These are phyloP conservation scores for Alligator sinensis DNA, from an alignment of 2,113 vertebrate species.

Conservation along the genomic window DNA sequence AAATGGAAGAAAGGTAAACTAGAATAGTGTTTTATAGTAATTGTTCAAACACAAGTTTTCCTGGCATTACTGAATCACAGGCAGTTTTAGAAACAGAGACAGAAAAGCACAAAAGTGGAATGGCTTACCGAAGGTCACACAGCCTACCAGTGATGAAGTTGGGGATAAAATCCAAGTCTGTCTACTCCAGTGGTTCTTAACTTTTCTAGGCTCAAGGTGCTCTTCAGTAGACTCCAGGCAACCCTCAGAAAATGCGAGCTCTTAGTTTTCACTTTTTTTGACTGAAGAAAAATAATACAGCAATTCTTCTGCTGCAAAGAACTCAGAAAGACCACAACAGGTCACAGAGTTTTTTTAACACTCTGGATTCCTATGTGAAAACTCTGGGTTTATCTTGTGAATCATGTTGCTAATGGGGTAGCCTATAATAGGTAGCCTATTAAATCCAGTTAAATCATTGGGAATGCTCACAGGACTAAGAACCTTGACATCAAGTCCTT, in stretches of 20 bases:
- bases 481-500: not conserved
- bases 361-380: too few relatives aligned
- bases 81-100: not conserved
- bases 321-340: too few relatives aligned
- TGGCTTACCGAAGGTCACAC: not conserved
- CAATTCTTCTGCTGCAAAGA: too few relatives aligned
- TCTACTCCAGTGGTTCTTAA: not conserved
- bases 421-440: not conserved
- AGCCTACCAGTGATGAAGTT: not conserved
- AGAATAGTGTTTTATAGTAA: not conserved
- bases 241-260: too few relatives aligned
- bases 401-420: too few relatives aligned
- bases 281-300: too few relatives aligned
- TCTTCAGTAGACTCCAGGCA: too few relatives aligned
- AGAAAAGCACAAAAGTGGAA: not conserved
- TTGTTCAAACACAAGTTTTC: not conserved
- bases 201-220: not conserved
- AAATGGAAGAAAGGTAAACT: not conserved
- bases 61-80: accelerated
- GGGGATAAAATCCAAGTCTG: not conserved
- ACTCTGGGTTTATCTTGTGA: too few relatives aligned
- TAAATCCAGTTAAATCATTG: not conserved
- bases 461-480: not conserved
- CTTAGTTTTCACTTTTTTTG: too few relatives aligned
- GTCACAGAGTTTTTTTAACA: too few relatives aligned